These are phyloP conservation scores for Papilio helenus DNA, from an alignment of 1,140 invertebrate genomes.

Conservation along the genomic window DNA sequence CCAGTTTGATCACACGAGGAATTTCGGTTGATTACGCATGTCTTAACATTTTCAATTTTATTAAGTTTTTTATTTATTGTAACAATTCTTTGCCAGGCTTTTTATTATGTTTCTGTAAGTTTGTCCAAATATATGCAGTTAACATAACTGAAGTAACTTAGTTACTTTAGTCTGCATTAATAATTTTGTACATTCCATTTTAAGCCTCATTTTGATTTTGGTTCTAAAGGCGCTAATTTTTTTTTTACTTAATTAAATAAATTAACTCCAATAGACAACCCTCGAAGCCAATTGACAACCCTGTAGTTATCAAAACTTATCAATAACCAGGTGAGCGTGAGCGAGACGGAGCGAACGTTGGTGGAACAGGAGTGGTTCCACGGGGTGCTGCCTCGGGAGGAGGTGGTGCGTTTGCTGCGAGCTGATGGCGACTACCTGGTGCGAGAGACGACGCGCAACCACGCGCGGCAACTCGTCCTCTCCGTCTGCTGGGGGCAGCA, in stretches of 20 bases:
- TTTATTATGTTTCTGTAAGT: too few species aligned
- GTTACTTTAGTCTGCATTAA: too few species aligned
- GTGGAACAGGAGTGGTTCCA: slow-evolving; percentile 99
- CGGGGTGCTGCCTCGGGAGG: slow-evolving; percentile 96
- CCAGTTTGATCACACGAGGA: slow-evolving; percentile 15
- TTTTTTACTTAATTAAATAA: neutral
- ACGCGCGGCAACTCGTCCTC: slow-evolving; percentile 96
- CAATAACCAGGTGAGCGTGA: slow-evolving; percentile 66
- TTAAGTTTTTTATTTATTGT: neutral
- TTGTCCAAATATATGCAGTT: too few species aligned
- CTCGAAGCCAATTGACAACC: neutral
- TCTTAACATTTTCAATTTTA: slow-evolving; percentile 16
- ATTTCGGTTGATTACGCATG: slow-evolving; percentile 23
- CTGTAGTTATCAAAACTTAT: slow-evolving; percentile 33
- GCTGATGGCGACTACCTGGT: slow-evolving; percentile 97
- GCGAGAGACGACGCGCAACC: slow-evolving; percentile 95
- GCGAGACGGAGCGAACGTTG: slow-evolving; percentile 83
- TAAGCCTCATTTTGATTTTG: too few species aligned
- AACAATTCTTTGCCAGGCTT: too few species aligned
- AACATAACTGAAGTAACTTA: too few species aligned
- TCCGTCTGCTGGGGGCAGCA: slow-evolving; percentile 98
- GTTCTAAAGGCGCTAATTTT: too few species aligned
- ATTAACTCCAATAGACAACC: neutral
- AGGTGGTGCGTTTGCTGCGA: slow-evolving; percentile 94
- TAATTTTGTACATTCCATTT: too few species aligned